Evolutionary conservation across 2,888 invertebrate species (phyloP).

Genomic region (Lacanobia oleracea): DNA sequence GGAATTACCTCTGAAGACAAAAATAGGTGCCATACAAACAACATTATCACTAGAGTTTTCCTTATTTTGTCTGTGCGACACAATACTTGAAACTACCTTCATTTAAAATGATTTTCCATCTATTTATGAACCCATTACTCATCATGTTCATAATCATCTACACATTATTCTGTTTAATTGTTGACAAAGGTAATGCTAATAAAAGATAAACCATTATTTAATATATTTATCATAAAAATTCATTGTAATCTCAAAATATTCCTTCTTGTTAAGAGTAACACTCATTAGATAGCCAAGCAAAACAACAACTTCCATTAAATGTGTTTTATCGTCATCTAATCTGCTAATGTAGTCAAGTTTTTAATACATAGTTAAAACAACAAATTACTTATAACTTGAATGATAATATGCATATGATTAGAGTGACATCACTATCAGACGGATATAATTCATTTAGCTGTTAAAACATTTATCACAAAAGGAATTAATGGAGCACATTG

Average conservation of each 20-base stretch:
- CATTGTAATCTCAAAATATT: slow-evolving; percentile 15
- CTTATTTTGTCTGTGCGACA: slow-evolving; percentile 20
- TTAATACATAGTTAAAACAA: slow-evolving; percentile 26
- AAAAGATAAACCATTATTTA: slow-evolving; percentile 9
- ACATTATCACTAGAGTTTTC: slow-evolving; percentile 39
- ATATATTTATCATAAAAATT: slow-evolving; percentile 35
- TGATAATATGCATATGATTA: slow-evolving; percentile 1
- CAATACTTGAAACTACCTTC: slow-evolving; percentile 1
- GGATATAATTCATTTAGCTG: slow-evolving; percentile 28
- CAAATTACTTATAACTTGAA: neutral
- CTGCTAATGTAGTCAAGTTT: slow-evolving; percentile 29
- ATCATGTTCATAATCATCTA: slow-evolving; percentile 10
- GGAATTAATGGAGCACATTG: slow-evolving; percentile 12
- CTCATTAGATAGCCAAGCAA: slow-evolving; percentile 4
- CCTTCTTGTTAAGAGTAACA: slow-evolving; percentile 2
- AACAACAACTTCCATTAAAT: slow-evolving; percentile 7
- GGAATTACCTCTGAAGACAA: slow-evolving; percentile 52
- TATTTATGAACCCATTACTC: slow-evolving; percentile 17
- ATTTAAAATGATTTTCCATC: slow-evolving; percentile 12
- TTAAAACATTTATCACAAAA: slow-evolving; percentile 3
- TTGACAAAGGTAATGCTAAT: slow-evolving; percentile 19
- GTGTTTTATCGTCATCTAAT: slow-evolving; percentile 10
- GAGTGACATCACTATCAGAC: slow-evolving; percentile 2
- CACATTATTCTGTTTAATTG: slow-evolving; percentile 12
- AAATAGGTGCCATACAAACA: slow-evolving; percentile 64